Conservation (phyloP, 2,113 vertebrate genomes). For the Pheucticus melanocephalus region DNA sequence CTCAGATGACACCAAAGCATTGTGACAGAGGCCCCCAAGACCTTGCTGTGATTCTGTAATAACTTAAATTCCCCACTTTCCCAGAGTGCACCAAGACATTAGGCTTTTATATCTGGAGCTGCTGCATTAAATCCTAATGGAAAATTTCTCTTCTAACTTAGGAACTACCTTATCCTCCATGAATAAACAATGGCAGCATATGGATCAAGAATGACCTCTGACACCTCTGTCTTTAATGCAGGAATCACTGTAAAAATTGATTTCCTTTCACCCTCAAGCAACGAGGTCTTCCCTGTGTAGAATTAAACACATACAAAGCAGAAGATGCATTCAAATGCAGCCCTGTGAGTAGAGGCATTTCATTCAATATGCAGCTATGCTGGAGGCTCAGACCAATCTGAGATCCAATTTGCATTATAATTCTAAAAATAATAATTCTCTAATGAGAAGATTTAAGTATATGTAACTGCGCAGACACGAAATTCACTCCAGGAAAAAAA, state of each 20-base stretch:
- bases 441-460: slow-evolving; percentile 54
- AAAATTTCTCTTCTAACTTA: slow-evolving; percentile 56
- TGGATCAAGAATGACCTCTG: slow-evolving; percentile 56
- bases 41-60: slow-evolving; percentile 3
- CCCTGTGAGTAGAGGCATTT: slow-evolving; percentile 8
- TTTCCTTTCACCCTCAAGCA: slow-evolving; percentile 39
- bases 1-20: slow-evolving; percentile 30
- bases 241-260: slow-evolving; percentile 66
- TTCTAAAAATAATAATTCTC: slow-evolving; percentile 64
- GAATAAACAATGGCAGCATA: slow-evolving; percentile 66
- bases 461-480: slow-evolving; percentile 15
- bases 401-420: slow-evolving; percentile 59
- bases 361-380: slow-evolving; percentile 58
- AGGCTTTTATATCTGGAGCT: slow-evolving; percentile 54
- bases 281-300: slow-evolving; percentile 30
- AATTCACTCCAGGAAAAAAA: not conserved
- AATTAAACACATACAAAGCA: slow-evolving; percentile 42
- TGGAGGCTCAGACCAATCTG: slow-evolving; percentile 59
- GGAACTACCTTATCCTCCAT: slow-evolving; percentile 47
- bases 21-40: not conserved
- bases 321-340: slow-evolving; percentile 39
- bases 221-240: slow-evolving; percentile 34
- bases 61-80: slow-evolving; percentile 31
- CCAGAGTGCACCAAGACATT: slow-evolving; percentile 8
- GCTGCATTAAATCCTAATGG: slow-evolving; percentile 64